Percentiles rank a stretch among this genome's conserved stretches.
These are phyloP conservation scores for Catostylus mosaicus DNA, from an alignment of 30 jellyfish, hydroid and myxozoan species.

Conservation along the genomic window DNA sequence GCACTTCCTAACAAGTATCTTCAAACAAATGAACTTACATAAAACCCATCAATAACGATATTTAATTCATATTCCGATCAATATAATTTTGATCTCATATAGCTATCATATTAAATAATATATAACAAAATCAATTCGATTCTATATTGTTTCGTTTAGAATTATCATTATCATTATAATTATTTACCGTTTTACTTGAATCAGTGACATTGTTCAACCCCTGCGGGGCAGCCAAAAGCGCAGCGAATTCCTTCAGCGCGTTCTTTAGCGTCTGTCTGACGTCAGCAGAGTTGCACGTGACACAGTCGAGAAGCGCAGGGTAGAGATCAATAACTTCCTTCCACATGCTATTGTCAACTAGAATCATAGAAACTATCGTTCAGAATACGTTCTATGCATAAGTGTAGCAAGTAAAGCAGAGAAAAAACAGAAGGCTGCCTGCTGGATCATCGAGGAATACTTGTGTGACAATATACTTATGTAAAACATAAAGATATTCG, in stretches of 20 bases:
- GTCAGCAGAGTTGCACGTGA: constrained; percentile 82
- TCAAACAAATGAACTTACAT: not conserved
- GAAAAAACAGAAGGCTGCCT: not conserved
- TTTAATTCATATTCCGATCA: not conserved
- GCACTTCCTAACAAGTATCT: not conserved
- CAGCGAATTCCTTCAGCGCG: constrained; percentile 80
- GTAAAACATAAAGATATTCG: not conserved
- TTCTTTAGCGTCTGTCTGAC: constrained; percentile 75
- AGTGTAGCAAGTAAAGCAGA: no score
- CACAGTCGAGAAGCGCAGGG: constrained; percentile 89
- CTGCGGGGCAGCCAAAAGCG: constrained; percentile 74
- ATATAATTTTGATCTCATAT: not conserved
- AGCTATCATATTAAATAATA: not conserved
- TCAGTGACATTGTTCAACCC: not conserved
- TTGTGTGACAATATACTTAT: not conserved
- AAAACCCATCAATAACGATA: not conserved
- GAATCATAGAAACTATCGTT: not conserved
- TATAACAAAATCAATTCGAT: not conserved
- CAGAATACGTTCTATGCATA: no score
- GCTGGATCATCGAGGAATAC: constrained; percentile 4
- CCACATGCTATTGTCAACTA: constrained; percentile 91
- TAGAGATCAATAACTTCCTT: constrained; percentile 71
- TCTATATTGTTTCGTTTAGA: not conserved
- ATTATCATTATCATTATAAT: not conserved
- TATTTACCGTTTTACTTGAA: constrained; percentile 1